Conservation (phyloP, 2,888 invertebrate genomes). For the Agrochola lychnidis region DNA sequence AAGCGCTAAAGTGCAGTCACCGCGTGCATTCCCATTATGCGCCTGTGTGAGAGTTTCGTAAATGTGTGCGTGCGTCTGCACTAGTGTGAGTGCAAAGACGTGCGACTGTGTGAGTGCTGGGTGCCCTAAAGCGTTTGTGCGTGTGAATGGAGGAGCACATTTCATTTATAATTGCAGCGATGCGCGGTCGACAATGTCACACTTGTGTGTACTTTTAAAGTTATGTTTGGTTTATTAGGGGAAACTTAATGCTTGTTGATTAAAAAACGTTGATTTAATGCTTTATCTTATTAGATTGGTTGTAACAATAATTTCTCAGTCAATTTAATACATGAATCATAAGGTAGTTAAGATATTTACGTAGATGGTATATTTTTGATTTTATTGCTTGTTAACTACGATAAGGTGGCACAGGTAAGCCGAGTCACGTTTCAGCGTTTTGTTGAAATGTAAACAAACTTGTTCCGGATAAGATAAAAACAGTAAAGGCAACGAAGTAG, state of each 20-base stretch:
- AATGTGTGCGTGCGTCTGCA: constrained; percentile 76
- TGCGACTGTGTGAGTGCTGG: constrained; percentile 78
- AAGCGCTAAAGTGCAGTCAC: constrained; percentile 90
- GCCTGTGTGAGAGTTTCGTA: constrained; percentile 78
- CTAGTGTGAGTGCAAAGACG: constrained; percentile 80
- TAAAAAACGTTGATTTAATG: constrained; percentile 57
- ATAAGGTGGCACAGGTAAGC: constrained; percentile 86
- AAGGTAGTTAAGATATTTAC: constrained; percentile 64
- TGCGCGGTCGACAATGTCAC: constrained; percentile 88
- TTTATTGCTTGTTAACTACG: constrained; percentile 87
- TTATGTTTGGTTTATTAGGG: constrained; percentile 80
- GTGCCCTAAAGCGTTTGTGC: constrained; percentile 88
- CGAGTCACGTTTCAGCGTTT: constrained; percentile 88
- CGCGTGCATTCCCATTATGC: constrained; percentile 88
- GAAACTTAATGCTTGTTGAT: constrained; percentile 68
- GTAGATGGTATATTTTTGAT: constrained; percentile 81
- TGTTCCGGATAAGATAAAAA: constrained; percentile 90
- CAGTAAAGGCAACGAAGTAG: constrained; percentile 73
- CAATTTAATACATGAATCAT: constrained; percentile 40
- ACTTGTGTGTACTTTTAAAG: constrained; percentile 81
- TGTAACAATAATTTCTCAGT: constrained; percentile 23
- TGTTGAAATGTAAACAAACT: constrained; percentile 90
- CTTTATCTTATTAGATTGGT: constrained; percentile 18
- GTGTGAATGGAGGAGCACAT: constrained; percentile 90
- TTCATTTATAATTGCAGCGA: constrained; percentile 90